Conservation (phyloP, 2,888 invertebrate species). For the Drosophila longiperda region DNA sequence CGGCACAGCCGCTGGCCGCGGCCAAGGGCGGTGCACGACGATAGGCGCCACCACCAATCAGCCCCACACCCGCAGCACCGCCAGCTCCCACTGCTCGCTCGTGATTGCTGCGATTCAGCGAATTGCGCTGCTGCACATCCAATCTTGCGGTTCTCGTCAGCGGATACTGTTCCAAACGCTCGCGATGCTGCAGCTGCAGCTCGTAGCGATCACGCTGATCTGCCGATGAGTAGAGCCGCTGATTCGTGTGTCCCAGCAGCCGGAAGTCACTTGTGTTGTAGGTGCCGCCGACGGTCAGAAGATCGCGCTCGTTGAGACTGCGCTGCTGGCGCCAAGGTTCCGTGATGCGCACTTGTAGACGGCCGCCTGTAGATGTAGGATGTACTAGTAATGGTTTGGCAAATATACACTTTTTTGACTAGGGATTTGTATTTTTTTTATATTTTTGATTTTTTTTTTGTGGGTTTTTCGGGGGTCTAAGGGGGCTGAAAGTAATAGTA, state of each 20-base stretch:
- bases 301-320: constrained; percentile 83
- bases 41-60: constrained; percentile 56
- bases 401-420: constrained; percentile 37
- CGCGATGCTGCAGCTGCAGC: constrained; percentile 82
- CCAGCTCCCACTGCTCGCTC: constrained; percentile 72
- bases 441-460: neutral
- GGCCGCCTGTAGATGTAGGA: constrained; percentile 76
- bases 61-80: constrained; percentile 22
- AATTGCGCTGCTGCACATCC: constrained; percentile 85
- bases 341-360: constrained; percentile 75
- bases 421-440: constrained; percentile 1
- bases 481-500: constrained; percentile 8
- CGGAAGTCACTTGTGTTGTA: constrained; percentile 76
- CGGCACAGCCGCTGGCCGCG: constrained; percentile 68
- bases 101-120: constrained; percentile 86
- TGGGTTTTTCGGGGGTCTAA: neutral
- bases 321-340: constrained; percentile 83
- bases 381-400: constrained; percentile 60
- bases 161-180: constrained; percentile 82
- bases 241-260: constrained; percentile 77
- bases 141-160: constrained; percentile 83
- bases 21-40: constrained; percentile 76
- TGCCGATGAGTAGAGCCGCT: constrained; percentile 82
- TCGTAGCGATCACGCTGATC: constrained; percentile 82
- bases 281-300: constrained; percentile 75